phyloP scores from a whole-genome alignment of 2,888 invertebrate genomes.

The Sipha maydis region DNA sequence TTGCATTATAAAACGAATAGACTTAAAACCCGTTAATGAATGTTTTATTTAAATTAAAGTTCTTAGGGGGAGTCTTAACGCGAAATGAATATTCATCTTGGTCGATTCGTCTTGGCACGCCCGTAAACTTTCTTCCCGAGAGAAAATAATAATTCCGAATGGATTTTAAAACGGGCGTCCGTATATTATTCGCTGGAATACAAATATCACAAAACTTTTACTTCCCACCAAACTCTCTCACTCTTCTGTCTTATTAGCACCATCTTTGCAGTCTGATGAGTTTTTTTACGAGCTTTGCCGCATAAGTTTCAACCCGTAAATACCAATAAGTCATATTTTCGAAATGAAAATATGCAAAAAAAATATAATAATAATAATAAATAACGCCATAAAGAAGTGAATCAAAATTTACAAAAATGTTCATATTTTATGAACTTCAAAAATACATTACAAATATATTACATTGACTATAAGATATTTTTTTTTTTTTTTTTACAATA shows the following conservation, averaged over 20 bases:
- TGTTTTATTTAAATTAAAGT: constrained; percentile 62
- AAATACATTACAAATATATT: constrained; percentile 19
- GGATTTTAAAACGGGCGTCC: constrained; percentile 60
- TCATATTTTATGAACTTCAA: constrained; percentile 3
- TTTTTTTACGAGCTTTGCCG: constrained; percentile 52
- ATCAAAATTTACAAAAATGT: constrained; percentile 1
- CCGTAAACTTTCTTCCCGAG: constrained; percentile 56
- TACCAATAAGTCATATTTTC: constrained; percentile 58
- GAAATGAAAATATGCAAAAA: constrained; percentile 15
- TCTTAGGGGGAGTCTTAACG: constrained; percentile 44
- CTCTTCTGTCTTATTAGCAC: constrained; percentile 52
- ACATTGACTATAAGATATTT: constrained; percentile 21
- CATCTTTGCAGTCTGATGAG: constrained; percentile 56
- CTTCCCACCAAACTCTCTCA: constrained; percentile 4
- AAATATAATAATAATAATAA: constrained; percentile 1
- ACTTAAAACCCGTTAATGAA: constrained; percentile 59
- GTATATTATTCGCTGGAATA: constrained; percentile 58
- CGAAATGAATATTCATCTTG: constrained; percentile 61
- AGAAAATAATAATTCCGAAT: constrained; percentile 62
- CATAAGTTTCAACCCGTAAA: constrained; percentile 48
- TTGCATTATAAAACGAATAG: constrained; percentile 48
- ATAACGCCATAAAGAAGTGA: neutral
- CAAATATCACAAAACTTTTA: constrained; percentile 60
- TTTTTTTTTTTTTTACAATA: constrained; percentile 7
- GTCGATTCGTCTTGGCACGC: constrained; percentile 59